Conservation (phyloP, 2,113 vertebrate species). For the Poicephalus meyeri region DNA sequence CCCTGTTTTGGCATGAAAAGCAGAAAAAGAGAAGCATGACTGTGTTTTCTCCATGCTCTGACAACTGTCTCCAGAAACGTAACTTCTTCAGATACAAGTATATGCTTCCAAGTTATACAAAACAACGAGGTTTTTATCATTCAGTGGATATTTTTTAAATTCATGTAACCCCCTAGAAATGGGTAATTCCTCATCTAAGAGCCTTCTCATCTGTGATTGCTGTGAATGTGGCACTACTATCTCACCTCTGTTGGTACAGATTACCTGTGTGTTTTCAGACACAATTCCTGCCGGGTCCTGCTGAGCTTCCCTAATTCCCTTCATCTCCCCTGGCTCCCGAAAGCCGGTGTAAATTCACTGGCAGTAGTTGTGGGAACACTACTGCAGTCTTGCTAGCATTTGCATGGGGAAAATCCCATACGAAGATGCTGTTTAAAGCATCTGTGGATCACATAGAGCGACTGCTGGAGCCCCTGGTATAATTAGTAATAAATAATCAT, state of each 20-base stretch:
- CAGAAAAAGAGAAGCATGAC: background rate
- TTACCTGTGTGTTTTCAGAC: background rate
- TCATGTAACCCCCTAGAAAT: background rate
- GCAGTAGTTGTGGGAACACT: background rate
- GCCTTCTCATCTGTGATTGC: background rate
- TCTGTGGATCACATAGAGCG: background rate
- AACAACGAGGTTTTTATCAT: background rate
- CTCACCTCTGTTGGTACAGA: background rate
- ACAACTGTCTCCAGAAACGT: background rate
- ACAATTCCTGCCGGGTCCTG: background rate
- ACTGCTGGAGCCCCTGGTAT: background rate
- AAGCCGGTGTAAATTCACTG: background rate
- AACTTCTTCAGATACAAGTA: background rate
- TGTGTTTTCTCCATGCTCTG: background rate
- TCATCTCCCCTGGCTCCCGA: background rate
- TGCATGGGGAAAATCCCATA: conserved; percentile 14
- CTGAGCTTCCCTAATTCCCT: conserved; percentile 27
- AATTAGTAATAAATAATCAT: conserved; percentile 53
- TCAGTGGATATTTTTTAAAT: background rate
- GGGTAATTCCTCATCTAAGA: background rate
- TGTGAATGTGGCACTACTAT: background rate
- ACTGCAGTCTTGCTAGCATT: background rate
- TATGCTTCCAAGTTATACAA: background rate
- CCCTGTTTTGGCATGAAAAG: background rate
- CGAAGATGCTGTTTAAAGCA: conserved; percentile 9